These are phyloP conservation scores for Psammodynastes pulverulentus DNA, from an alignment of 2,113 vertebrate genomes.

Conservation along the genomic window DNA sequence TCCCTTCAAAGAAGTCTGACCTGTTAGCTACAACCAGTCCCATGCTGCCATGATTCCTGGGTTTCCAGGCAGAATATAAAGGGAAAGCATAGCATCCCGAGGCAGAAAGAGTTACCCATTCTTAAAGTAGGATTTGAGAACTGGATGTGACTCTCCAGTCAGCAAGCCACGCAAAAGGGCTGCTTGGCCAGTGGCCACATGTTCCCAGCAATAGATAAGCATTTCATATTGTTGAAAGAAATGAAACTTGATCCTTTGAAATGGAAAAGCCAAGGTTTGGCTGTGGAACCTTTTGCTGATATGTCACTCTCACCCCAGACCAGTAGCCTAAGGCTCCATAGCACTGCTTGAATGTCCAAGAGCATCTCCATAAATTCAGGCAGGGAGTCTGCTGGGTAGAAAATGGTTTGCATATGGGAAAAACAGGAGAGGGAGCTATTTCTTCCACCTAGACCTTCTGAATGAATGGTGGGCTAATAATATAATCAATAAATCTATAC, in stretches of 20 bases:
- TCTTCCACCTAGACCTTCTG: neutral
- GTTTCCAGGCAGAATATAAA: neutral
- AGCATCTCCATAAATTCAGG: too few relatives aligned
- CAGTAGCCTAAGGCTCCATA: neutral
- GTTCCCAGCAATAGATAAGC: neutral
- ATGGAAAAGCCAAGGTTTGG: neutral
- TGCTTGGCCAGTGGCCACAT: neutral
- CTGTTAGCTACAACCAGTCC: neutral
- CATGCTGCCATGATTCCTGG: neutral
- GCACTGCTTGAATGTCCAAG: neutral
- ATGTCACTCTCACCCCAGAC: neutral
- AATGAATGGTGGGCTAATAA: neutral
- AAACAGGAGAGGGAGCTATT: neutral
- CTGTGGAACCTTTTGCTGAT: neutral
- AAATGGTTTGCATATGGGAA: neutral
- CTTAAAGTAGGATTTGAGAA: neutral
- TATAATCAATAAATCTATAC: neutral
- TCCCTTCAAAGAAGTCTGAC: neutral
- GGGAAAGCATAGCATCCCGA: neutral
- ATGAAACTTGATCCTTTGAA: neutral
- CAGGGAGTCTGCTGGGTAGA: neutral
- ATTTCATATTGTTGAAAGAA: neutral
- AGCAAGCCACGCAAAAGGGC: neutral
- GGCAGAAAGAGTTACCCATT: neutral
- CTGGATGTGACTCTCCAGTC: neutral